A percentile compares a stretch with the other conserved stretches of the same genome.
phyloP scores from a whole-genome alignment of 2,113 vertebrate species.

The Chaetura pelagica region DNA sequence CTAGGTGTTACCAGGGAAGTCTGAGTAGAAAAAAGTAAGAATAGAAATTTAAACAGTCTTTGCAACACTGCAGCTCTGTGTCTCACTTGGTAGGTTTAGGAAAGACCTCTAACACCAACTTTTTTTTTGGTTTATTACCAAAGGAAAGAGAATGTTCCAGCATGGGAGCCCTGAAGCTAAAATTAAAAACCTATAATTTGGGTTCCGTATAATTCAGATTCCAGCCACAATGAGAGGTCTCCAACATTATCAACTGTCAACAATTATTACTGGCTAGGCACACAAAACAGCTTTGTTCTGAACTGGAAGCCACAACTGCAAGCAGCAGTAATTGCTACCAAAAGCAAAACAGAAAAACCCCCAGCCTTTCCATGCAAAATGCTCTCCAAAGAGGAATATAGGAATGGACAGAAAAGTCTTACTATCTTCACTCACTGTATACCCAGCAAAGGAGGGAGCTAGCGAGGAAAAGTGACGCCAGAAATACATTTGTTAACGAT shows the following conservation, averaged over 20 bases:
- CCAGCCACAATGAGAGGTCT: constrained; percentile 46
- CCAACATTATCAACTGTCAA: constrained; percentile 20
- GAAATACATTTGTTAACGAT: background rate
- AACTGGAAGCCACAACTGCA: constrained; percentile 44
- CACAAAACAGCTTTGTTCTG: constrained; percentile 59
- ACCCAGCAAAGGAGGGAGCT: background rate
- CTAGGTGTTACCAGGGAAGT: background rate
- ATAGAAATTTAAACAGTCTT: background rate
- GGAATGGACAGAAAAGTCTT: background rate
- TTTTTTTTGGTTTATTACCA: background rate
- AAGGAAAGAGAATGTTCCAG: background rate
- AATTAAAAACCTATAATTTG: constrained; percentile 27
- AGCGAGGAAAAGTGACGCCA: background rate
- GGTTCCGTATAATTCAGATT: constrained; percentile 16
- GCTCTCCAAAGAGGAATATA: background rate
- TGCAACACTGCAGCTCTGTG: background rate
- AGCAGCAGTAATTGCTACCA: constrained; percentile 47
- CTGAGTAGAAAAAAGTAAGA: background rate
- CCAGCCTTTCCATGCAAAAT: background rate
- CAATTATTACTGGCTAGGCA: constrained; percentile 32
- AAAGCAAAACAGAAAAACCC: constrained; percentile 7
- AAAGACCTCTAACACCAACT: background rate
- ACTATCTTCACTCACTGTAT: background rate
- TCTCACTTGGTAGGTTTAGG: background rate
- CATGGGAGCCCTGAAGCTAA: background rate